Percentiles rank a stretch among this genome's conserved stretches.
phyloP scores from a whole-genome alignment of 2,888 invertebrate species.

The Allolobophora icterica region DNA sequence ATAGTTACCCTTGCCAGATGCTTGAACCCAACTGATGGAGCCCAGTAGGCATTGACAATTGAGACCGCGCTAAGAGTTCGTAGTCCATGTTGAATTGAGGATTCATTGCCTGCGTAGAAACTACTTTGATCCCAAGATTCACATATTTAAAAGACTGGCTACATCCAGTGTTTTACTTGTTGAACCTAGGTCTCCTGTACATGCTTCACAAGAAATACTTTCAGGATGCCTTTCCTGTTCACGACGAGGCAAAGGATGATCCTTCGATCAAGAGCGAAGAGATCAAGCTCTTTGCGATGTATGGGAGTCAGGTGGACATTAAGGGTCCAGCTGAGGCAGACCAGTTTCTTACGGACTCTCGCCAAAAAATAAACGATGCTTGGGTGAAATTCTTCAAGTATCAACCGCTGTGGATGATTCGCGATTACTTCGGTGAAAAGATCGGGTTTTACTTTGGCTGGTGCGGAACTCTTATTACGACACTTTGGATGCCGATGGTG shows the following conservation, averaged over 20 bases:
- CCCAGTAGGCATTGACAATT: too few species aligned
- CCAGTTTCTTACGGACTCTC: slow-evolving; percentile 48
- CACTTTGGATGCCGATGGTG: slow-evolving; percentile 65
- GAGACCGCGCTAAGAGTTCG: too few species aligned
- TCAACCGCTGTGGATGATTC: slow-evolving; percentile 65
- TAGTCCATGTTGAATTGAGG: too few species aligned
- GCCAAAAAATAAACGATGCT: slow-evolving; percentile 54
- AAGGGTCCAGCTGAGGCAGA: background rate
- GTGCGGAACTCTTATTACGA: slow-evolving; percentile 64
- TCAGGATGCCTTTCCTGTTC: slow-evolving; percentile 63
- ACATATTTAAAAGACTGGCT: background rate
- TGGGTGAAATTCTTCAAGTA: slow-evolving; percentile 61
- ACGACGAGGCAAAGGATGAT: slow-evolving; percentile 60
- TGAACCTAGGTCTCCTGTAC: slow-evolving; percentile 61
- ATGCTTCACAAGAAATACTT: slow-evolving; percentile 63
- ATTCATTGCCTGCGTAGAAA: too few species aligned
- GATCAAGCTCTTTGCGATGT: slow-evolving; percentile 35
- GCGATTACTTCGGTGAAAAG: slow-evolving; percentile 67
- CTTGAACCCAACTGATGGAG: too few species aligned
- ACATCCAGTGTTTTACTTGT: background rate
- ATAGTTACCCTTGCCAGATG: too few species aligned
- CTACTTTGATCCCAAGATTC: background rate
- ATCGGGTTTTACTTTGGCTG: slow-evolving; percentile 68
- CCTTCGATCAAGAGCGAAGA: slow-evolving; percentile 49
- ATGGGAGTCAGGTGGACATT: slow-evolving; percentile 33